These are phyloP conservation scores for Lymantria dispar DNA, from an alignment of 2,888 invertebrate genomes.

Conservation along the genomic window DNA sequence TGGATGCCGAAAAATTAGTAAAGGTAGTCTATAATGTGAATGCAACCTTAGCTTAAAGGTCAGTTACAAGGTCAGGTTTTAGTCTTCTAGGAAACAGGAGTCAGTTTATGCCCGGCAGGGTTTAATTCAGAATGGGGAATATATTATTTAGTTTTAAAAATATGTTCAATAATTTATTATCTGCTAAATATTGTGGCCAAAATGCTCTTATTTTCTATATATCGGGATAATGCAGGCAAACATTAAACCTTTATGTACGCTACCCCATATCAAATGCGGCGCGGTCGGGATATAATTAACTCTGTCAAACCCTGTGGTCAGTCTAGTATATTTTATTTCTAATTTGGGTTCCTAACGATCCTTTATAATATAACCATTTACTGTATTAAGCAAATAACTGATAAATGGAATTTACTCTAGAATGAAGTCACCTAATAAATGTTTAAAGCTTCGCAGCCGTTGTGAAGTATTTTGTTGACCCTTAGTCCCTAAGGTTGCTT, in stretches of 20 bases:
- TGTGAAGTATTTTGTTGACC: neutral
- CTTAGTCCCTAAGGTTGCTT: neutral
- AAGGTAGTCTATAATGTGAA: too few species aligned
- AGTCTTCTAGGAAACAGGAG: too few species aligned
- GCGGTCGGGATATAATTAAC: constrained; percentile 20
- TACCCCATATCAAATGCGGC: constrained; percentile 17
- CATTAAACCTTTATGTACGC: neutral
- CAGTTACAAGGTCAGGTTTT: too few species aligned
- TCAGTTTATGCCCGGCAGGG: too few species aligned
- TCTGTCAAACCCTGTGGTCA: constrained; percentile 20
- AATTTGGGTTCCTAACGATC: constrained; percentile 10
- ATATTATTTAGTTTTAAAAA: too few species aligned
- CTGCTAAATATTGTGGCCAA: neutral
- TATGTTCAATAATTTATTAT: too few species aligned
- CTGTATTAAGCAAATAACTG: neutral
- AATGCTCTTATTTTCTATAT: neutral
- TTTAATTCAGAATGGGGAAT: too few species aligned
- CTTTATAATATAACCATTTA: constrained; percentile 4
- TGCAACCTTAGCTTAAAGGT: too few species aligned
- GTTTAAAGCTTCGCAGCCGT: neutral
- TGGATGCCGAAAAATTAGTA: too few species aligned
- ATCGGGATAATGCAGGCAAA: neutral
- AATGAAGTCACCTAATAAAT: neutral
- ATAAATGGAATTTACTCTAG: neutral
- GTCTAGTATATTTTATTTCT: constrained; percentile 9